Evolutionary conservation across 2,797 vertebrate genomes (phyloP), one percentile per base, ranked within the genome.

Genomic region (Pogoniulus pusillus): DNA sequence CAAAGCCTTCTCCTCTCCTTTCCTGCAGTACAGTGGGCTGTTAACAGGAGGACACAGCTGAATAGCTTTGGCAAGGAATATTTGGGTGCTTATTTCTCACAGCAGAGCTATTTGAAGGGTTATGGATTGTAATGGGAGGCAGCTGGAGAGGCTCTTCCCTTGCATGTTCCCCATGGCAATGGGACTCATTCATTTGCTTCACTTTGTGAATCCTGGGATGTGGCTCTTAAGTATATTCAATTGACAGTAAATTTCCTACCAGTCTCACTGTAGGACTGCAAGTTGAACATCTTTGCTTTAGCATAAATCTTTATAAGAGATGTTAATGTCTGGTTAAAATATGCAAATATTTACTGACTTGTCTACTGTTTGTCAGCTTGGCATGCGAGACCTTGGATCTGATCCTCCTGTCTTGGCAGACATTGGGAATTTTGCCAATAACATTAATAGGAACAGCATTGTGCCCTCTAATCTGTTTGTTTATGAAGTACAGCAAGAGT

Each of bases 291-390:
- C 94, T 60, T 75, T 73, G 90, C 91, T 96, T 89, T 82, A 93
- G 93, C 90, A 89, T 95, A 92, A 95, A 94, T 96, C 95, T 93
- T 96, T 85, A 85, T 74, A 87, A 93, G 95, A 94, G 90, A 94
- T 94, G 93, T 93, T 96, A 94, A 96, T 96, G 94, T 89, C 94
- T 95, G 82, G 89, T 95, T 95, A 95, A 96, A 96, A 95, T 94
- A 96, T 96, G 93, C 93, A 96, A 96, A 96, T 96, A 96, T 96
- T 96, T 96, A 95, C 96, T 93, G 95, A 94, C 94, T 96, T 96
- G 94, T 95, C 96, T 96, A 93, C 95, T 95, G 86, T 95, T 94
- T 93, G 94, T 95, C 94, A 96, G 93, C 86, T 94, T 94, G 93
- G 94, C 90, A 94, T 94, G 86, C 63, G 3, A 91, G 95, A 96